Evolutionary conservation across 2,113 vertebrate genomes (phyloP), one percentile per base, ranked within the genome.

Genomic region (Pseudorectes ferrugineus): DNA sequence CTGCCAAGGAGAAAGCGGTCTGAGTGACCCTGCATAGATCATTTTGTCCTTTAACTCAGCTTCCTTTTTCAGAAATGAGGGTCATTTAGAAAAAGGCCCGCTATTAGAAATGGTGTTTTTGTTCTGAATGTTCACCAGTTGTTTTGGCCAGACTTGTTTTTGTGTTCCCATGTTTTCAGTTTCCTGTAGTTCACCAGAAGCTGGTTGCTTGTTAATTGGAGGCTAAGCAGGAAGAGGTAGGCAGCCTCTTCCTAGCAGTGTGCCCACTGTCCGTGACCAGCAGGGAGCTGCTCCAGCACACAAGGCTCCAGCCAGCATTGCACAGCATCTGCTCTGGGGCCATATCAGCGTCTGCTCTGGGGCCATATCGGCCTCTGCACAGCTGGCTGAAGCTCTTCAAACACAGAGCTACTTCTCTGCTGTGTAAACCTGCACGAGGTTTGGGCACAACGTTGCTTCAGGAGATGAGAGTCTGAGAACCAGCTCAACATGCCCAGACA

Each of bases 31-130:
- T 22, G 57, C 26, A 29, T 2, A 55, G 62, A 73, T 74, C 38
- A 91, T 86, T 89, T 70, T 92, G 89, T 95, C 80, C 79, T 70
- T 80, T 94, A 74, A 83, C 25, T 91, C 92, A 89, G n/a, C 74
- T 92, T 92, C 74, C 48, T 59, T 93, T 61, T 87, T 48, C 61
- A 57, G 42, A 85, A 85, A 74, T 1, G 2, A 89, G 40, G 19
- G 33, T 81, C 59, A 77, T 49, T 38, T 17, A 67, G 55, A 45
- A 84, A 88, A 80, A 66, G 19, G 7, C 29, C 14, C 36, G 25
- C 26, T 80, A 20, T 67, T 91, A 49, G 59, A 82, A 87, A 61
- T 0, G 1, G 11, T 78, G 35, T 6, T 74, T 77, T 67, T 59
- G 31, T 89, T 82, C 43, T 31, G n/a, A 78, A 48, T 42, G 28